Evolutionary conservation across 2,113 vertebrate species (phyloP).

Genomic region (Paracanthobrama guichenoti): DNA sequence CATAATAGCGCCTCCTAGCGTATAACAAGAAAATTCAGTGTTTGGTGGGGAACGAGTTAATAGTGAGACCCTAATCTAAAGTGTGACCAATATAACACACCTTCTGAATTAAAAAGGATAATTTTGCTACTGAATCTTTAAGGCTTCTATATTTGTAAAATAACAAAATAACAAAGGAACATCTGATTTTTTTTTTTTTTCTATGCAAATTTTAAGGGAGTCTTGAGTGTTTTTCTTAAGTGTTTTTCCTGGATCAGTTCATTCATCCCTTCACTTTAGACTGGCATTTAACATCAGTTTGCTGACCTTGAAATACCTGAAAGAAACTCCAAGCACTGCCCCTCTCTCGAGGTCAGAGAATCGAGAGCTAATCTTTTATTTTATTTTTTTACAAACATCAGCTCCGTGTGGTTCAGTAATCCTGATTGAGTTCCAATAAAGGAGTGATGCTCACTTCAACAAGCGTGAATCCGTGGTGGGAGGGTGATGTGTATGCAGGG

Average conservation of each 20-base stretch:
- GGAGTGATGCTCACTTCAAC: constrained; percentile 6
- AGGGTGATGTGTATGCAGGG: neutral
- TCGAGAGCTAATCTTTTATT: neutral
- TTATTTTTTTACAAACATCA: neutral
- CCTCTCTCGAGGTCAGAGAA: neutral
- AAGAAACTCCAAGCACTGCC: neutral
- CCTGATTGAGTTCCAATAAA: constrained; percentile 34
- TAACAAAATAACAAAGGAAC: neutral
- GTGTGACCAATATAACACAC: too few species aligned
- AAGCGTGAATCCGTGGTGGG: neutral
- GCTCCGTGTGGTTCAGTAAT: neutral
- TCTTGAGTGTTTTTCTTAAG: neutral
- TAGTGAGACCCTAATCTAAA: too few species aligned
- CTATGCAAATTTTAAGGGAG: neutral
- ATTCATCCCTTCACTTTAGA: neutral
- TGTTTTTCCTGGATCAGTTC: neutral
- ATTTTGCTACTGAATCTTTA: neutral
- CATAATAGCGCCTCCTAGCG: too few species aligned
- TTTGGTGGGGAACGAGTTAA: too few species aligned
- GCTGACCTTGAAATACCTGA: constrained; percentile 25
- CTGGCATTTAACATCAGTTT: constrained; percentile 30
- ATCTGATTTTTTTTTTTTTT: neutral
- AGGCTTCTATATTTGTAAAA: neutral
- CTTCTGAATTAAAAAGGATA: neutral
- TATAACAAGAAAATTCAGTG: too few species aligned